Evolutionary conservation across 2,113 vertebrate genomes (phyloP).

Genomic region (Scatophagus argus): DNA sequence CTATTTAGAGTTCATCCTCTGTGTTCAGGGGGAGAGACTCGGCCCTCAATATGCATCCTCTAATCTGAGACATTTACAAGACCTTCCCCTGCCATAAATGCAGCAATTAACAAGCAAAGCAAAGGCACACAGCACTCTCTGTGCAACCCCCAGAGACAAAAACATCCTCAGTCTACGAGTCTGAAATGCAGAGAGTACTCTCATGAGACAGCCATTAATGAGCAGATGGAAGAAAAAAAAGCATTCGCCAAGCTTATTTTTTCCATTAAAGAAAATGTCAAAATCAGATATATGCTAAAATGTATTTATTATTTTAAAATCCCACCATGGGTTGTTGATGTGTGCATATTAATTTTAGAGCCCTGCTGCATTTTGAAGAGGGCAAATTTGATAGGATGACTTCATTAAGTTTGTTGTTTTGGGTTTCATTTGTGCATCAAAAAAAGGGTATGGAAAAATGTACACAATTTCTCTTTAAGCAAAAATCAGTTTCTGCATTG

Average conservation of each 20-base stretch:
- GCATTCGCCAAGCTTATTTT: conserved; percentile 83
- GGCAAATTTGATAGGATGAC: conserved; percentile 35
- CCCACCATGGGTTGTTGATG: conserved; percentile 56
- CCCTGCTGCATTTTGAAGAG: conserved; percentile 46
- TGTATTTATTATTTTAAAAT: conserved; percentile 73
- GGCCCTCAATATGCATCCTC: conserved; percentile 58
- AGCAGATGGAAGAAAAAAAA: conserved; percentile 70
- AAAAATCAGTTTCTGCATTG: background rate
- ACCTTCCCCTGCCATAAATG: conserved; percentile 72
- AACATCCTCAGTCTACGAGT: conserved; percentile 69
- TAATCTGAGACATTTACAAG: conserved; percentile 75
- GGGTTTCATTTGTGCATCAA: conserved; percentile 27
- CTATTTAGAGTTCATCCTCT: conserved; percentile 69
- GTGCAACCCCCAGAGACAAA: conserved; percentile 69
- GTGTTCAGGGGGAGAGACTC: conserved; percentile 27
- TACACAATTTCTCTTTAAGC: conserved; percentile 15
- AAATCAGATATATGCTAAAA: conserved; percentile 80
- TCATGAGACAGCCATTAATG: conserved; percentile 73
- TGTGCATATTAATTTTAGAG: conserved; percentile 59
- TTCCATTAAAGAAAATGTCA: conserved; percentile 86
- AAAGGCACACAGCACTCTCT: conserved; percentile 53
- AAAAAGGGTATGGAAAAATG: conserved; percentile 26
- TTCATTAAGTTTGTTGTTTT: conserved; percentile 48
- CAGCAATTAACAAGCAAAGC: conserved; percentile 77
- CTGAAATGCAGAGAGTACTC: conserved; percentile 64